Evolutionary conservation across 1,140 invertebrate genomes (phyloP).

Genomic region (Piezodorus guildinii): DNA sequence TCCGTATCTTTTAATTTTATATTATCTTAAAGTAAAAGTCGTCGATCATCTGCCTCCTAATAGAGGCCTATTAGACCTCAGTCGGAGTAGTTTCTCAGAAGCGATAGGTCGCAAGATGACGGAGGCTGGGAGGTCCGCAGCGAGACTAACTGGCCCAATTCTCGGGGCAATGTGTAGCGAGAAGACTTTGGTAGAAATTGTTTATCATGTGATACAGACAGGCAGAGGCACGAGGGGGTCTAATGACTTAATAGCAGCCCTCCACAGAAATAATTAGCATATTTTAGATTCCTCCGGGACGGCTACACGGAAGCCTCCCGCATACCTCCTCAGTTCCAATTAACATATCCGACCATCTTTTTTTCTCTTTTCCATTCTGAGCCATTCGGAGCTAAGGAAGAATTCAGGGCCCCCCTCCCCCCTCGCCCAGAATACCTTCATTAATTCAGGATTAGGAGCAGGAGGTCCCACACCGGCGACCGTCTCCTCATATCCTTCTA

Average conservation of each 20-base stretch:
- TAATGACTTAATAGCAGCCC: slow-evolving; percentile 13
- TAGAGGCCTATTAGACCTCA: too few relatives aligned
- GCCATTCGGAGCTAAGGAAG: slow-evolving; percentile 2
- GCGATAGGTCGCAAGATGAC: too few relatives aligned
- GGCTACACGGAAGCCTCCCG: slow-evolving; percentile 12
- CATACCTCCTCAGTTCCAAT: slow-evolving; percentile 9
- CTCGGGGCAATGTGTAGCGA: neutral
- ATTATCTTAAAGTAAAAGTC: too few relatives aligned
- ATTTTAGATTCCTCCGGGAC: slow-evolving; percentile 5
- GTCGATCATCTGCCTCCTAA: too few relatives aligned
- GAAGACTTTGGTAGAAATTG: slow-evolving; percentile 9
- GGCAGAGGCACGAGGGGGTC: neutral
- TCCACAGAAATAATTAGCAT: slow-evolving; percentile 6
- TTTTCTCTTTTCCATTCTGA: neutral
- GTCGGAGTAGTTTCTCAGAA: too few relatives aligned
- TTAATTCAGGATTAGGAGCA: too few relatives aligned
- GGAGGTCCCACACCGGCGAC: too few relatives aligned
- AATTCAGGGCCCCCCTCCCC: neutral
- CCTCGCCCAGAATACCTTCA: too few relatives aligned
- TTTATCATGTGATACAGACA: slow-evolving; percentile 12
- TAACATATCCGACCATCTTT: slow-evolving; percentile 14
- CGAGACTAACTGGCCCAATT: neutral
- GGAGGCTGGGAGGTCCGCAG: too few relatives aligned
- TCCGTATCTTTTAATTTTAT: too few relatives aligned
- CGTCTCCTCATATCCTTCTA: too few relatives aligned